Evolutionary conservation across 2,888 invertebrate species (phyloP), one percentile per base, ranked within the genome.

Genomic region (Buathra laborator): DNA sequence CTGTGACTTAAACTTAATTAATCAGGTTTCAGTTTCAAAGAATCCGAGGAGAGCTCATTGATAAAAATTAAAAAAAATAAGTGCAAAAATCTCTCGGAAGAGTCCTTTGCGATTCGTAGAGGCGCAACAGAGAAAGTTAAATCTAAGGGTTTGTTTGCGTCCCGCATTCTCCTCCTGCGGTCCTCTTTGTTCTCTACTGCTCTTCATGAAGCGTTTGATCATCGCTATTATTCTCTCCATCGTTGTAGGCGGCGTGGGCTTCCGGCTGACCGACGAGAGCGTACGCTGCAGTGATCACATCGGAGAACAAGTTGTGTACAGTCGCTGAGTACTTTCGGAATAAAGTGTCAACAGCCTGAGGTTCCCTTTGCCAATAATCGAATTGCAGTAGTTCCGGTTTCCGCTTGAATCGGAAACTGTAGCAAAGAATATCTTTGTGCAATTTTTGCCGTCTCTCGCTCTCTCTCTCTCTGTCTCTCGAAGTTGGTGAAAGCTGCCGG

Each of bases 141-240:
- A 71, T 67, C 44, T 59, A 72, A 72, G 59, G 72, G 67, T 44
- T 56, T 83, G 83, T 83, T 83, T 77, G 76, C 67, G n/a, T 67
- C 12, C 7, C 29, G 71, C 72, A 84, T 84, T 72, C 19, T 72
- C 67, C 37, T 14, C 51, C 51, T 37, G 16, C 56, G 74, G 76
- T 56, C 37, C 37, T 12, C 71, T 72, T 81, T 72, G 76, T 84
- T 71, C 66, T 67, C 16, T 29, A 5, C 67, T 6, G 7, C 9
- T 53, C 53, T 53, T 7, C 16, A 16, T 53, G 37, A 0, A 16
- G 37, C n/a, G 71, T 84, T 79, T 71, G 74, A 71, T 46, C 75
- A 66, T 16, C 37, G 32, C 44, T 62, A 53, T 66, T 19, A 62
- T 81, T 70, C 72, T 46, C 14, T 62, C 48, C 12, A 48, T 16